A percentile compares a stretch with the other conserved stretches of the same genome.
phyloP scores from a whole-genome alignment of 2,113 vertebrate species.

The rabbit (Oryctolagus cuniculus) region mOryCun1.1 NC_091436.1:50541001-50541500 shows the following conservation, averaged over 20 bases:
- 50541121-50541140: not conserved
- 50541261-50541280: not conserved
- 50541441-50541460: not conserved
- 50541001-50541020: not conserved
- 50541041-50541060: not conserved
- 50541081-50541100: slow-evolving; percentile 23
- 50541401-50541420: not conserved
- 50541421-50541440: not conserved
- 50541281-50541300: not conserved
- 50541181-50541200: not conserved
- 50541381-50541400: not conserved
- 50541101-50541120: not conserved
- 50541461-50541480: no score
- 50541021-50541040: slow-evolving; percentile 46
- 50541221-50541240: not conserved
- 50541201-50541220: not conserved
- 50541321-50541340: not conserved
- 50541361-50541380: slow-evolving; percentile 6
- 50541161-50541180: not conserved
- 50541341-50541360: slow-evolving; percentile 44
- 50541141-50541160: not conserved
- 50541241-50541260: slow-evolving; percentile 1
- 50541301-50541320: not conserved
- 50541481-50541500: no score
- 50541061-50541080: not conserved